phyloP scores from a whole-genome alignment of 2,113 vertebrate species.

The Chauna torquata region DNA sequence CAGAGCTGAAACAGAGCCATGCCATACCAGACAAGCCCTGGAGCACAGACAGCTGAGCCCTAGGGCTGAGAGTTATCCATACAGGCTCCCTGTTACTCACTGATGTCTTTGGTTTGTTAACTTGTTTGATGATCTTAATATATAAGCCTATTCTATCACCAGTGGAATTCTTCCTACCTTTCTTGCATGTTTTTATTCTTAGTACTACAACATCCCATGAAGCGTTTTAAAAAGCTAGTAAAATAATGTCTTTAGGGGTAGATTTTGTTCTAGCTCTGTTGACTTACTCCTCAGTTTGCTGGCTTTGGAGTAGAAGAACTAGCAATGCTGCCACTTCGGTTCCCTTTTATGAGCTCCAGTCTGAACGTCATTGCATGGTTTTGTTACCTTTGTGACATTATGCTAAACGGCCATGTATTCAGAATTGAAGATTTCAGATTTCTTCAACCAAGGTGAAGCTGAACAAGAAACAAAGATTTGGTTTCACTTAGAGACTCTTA shows the following conservation, averaged over 20 bases:
- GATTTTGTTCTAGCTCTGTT: background rate
- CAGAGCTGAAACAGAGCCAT: background rate
- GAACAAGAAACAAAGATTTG: background rate
- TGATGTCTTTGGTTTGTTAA: background rate
- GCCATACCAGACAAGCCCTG: background rate
- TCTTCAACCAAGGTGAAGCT: background rate
- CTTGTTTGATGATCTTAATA: background rate
- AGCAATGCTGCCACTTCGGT: background rate
- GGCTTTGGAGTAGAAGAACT: background rate
- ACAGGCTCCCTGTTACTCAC: background rate
- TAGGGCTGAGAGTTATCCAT: background rate
- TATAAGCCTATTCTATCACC: background rate
- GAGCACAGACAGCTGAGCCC: background rate
- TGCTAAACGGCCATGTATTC: background rate
- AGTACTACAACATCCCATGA: background rate
- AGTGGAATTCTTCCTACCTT: background rate
- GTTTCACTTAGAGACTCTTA: background rate
- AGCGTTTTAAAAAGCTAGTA: background rate
- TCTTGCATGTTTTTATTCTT: background rate
- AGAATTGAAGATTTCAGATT: background rate
- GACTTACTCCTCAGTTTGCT: background rate
- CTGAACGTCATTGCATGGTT: background rate
- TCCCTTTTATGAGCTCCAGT: background rate
- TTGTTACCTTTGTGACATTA: background rate
- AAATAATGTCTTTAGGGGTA: background rate